Evolutionary conservation across 2,113 vertebrate species (phyloP).

Genomic region (Agelaius phoeniceus): DNA sequence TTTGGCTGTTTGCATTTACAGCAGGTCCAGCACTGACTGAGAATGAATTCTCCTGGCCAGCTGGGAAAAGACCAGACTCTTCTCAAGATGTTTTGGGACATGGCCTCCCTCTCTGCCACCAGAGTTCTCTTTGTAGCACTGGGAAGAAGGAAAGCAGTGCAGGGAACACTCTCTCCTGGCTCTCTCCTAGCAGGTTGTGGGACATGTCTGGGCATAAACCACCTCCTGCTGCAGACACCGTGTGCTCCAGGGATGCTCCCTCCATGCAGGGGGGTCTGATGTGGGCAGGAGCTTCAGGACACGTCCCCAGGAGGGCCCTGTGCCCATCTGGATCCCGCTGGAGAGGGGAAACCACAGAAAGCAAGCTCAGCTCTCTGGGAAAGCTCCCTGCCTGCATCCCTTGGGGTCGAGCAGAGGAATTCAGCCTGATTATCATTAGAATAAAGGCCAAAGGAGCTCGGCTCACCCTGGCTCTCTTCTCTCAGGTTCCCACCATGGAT

Average conservation of each 20-base stretch:
- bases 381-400: background rate
- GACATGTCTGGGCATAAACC: constrained; percentile 40
- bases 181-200: background rate
- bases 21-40: background rate
- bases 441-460: constrained; percentile 1
- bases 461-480: background rate
- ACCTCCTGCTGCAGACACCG: accelerated
- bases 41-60: accelerated
- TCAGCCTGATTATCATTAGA: constrained; percentile 18
- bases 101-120: background rate
- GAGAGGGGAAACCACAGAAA: background rate
- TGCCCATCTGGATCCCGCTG: background rate
- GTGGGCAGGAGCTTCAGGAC: background rate
- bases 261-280: accelerated
- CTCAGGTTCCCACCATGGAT: background rate
- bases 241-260: background rate
- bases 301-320: background rate
- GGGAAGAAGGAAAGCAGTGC: background rate
- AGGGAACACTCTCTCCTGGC: background rate
- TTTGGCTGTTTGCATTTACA: background rate
- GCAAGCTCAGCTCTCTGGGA: background rate
- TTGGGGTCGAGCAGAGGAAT: constrained; percentile 3
- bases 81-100: accelerated
- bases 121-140: accelerated
- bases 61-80: background rate